A percentile compares a stretch with the other conserved stretches of the same genome.
Conservation (phyloP, 2,888 invertebrate species). For the Amaurobius ferox region DNA sequence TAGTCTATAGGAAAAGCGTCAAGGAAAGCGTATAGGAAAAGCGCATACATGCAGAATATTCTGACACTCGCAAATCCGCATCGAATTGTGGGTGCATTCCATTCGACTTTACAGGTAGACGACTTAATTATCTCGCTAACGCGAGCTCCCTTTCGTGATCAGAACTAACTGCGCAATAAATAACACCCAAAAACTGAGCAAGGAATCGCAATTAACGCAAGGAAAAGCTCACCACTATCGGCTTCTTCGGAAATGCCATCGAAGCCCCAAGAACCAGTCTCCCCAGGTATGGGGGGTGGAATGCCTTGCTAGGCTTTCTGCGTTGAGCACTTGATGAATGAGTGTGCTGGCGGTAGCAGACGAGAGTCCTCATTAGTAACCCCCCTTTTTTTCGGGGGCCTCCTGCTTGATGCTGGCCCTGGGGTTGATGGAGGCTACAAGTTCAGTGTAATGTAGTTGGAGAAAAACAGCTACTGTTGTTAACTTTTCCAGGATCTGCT, state of each 20-base stretch:
- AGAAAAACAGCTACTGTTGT: not conserved
- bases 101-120: conserved; percentile 11
- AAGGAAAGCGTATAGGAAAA: too few relatives aligned
- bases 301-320: not conserved
- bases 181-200: conserved; percentile 41
- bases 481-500: not conserved
- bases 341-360: conserved; percentile 27
- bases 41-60: not conserved
- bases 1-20: too few relatives aligned
- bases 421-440: not conserved
- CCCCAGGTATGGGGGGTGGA: not conserved
- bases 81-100: conserved; percentile 13
- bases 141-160: conserved; percentile 16
- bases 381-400: conserved; percentile 15
- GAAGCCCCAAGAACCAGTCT: not conserved
- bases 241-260: conserved; percentile 3
- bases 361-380: conserved; percentile 42
- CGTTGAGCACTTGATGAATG: conserved; percentile 59
- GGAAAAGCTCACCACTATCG: not conserved
- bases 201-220: conserved; percentile 6
- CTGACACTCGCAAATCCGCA: not conserved
- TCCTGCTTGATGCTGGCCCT: not conserved
- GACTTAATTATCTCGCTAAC: conserved; percentile 64
- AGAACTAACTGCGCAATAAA: conserved; percentile 54
- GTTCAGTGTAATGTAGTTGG: not conserved